Conservation (phyloP, 2,888 invertebrate genomes). For the Adelognathus sp. region DNA sequence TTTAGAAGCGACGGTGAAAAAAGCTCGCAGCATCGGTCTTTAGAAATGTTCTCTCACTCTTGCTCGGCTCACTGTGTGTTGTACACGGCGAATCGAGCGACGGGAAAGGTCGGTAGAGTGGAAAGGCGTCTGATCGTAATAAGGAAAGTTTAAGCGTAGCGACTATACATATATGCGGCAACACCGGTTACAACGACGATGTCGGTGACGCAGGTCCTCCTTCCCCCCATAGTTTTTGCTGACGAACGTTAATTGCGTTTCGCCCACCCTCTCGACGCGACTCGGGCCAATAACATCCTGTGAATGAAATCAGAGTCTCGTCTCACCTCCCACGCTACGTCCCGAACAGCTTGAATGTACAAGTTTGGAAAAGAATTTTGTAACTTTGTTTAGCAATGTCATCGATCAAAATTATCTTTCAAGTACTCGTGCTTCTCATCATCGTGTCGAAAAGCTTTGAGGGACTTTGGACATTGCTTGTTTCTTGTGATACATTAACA, state of each 20-base stretch:
- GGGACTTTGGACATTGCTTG: not conserved
- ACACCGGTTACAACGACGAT: constrained; percentile 55
- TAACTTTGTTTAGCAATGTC: not conserved
- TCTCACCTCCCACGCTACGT: not conserved
- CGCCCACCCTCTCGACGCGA: constrained; percentile 65
- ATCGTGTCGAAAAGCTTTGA: not conserved
- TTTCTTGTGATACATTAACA: not conserved
- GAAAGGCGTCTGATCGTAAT: constrained; percentile 60
- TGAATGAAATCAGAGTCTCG: constrained; percentile 26
- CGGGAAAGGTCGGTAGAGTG: constrained; percentile 18
- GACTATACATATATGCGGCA: constrained; percentile 32
- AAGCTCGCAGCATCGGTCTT: constrained; percentile 16
- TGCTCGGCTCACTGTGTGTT: not conserved
- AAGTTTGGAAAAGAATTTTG: not conserved
- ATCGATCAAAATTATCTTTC: constrained; percentile 11
- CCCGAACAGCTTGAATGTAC: not conserved
- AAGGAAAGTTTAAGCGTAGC: constrained; percentile 68
- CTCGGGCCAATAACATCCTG: constrained; percentile 11
- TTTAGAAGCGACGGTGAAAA: constrained; percentile 28
- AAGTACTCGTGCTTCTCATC: not conserved
- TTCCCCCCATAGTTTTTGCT: constrained; percentile 30
- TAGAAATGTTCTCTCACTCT: not conserved
- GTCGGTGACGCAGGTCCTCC: constrained; percentile 49
- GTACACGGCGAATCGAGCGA: constrained; percentile 37
- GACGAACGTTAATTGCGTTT: constrained; percentile 75